A percentile compares a stretch with the other conserved stretches of the same genome.
phyloP scores from a whole-genome alignment of 2,888 invertebrate species.

The Diarsia dahlii region DNA sequence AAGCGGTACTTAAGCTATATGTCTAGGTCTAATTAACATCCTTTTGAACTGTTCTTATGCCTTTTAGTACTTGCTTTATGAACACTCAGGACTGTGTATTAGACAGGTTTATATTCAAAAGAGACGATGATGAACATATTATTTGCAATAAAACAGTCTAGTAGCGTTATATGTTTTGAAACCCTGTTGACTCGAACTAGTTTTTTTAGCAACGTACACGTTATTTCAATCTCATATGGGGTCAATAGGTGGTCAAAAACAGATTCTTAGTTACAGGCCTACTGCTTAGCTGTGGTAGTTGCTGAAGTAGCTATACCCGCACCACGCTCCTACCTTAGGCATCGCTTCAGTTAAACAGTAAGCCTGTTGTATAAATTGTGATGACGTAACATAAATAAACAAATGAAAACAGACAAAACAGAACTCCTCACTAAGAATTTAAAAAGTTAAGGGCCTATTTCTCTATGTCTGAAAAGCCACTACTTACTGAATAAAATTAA shows the following conservation, averaged over 20 bases:
- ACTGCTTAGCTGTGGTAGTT: not conserved
- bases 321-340: too few relatives aligned
- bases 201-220: not conserved
- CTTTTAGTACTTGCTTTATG: not conserved
- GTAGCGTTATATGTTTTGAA: not conserved
- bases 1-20: not conserved
- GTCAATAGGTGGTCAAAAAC: not conserved
- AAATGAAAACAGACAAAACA: constrained; percentile 12
- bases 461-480: too few relatives aligned
- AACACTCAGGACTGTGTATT: not conserved
- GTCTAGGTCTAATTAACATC: not conserved
- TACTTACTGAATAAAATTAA: too few relatives aligned
- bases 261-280: not conserved
- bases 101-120: not conserved
- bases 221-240: not conserved
- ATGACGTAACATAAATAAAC: not conserved
- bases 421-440: constrained; percentile 14
- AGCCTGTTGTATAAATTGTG: not conserved
- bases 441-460: constrained; percentile 17
- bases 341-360: not conserved
- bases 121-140: not conserved
- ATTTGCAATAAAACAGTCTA: too few relatives aligned
- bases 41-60: constrained; percentile 1
- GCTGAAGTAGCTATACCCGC: not conserved
- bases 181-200: not conserved